phyloP scores from a whole-genome alignment of 2,797 vertebrate species.

The Sebastes trivittatus region DNA sequence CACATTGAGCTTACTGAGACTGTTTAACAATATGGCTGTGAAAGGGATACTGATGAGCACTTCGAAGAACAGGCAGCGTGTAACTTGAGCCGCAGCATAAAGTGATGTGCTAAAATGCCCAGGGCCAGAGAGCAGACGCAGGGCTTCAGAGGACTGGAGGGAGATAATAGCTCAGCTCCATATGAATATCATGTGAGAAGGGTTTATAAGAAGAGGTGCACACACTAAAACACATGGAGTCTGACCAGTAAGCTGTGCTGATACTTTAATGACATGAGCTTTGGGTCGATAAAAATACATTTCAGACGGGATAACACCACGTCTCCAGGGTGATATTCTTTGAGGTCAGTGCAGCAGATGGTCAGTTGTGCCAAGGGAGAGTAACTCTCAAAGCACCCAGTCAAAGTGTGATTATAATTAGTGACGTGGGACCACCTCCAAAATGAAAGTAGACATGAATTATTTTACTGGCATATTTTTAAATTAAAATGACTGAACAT shows the following conservation, averaged over 20 bases:
- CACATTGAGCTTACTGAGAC: constrained; percentile 32
- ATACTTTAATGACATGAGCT: constrained; percentile 49
- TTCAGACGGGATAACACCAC: constrained; percentile 28
- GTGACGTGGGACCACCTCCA: background rate
- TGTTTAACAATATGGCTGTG: constrained; percentile 55
- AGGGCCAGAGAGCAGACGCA: constrained; percentile 38
- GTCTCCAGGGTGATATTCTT: background rate
- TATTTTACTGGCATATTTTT: background rate
- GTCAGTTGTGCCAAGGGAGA: background rate
- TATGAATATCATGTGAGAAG: constrained; percentile 36
- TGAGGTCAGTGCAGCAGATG: constrained; percentile 37
- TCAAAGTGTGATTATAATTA: background rate
- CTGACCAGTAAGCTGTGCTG: constrained; percentile 31
- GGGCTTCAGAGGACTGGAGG: constrained; percentile 36
- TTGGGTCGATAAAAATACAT: constrained; percentile 55
- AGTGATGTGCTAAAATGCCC: constrained; percentile 59
- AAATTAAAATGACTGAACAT: background rate
- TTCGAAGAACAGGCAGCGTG: constrained; percentile 44
- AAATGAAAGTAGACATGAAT: background rate
- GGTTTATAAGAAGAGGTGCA: constrained; percentile 23
- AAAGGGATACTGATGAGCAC: constrained; percentile 62
- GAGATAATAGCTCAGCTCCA: constrained; percentile 53
- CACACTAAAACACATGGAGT: constrained; percentile 23
- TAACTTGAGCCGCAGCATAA: constrained; percentile 59
- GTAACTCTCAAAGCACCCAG: background rate